Base-by-base conservation (phyloP, 1,140 invertebrate genomes). In the Pachyrhynchus sulphureomaculatus region DNA sequence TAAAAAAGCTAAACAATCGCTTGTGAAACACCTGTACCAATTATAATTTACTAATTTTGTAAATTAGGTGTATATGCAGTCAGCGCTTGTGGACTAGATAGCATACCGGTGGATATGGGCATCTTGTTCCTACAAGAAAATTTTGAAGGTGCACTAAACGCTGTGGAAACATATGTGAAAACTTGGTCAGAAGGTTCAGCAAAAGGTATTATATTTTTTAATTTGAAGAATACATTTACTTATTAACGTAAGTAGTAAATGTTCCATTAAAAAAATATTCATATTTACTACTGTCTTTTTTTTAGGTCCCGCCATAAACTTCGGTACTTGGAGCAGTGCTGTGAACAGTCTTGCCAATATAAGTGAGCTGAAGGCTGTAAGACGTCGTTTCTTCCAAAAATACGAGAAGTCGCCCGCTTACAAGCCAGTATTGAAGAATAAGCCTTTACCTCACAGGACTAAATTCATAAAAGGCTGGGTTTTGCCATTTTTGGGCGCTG, bases 71-170 rank as follows among this genome's bases (percentile, higher is more conserved):
- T 95, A 0, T 95, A 92, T 71, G 79, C 97, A 8, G 78, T 98
- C 10, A 92, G 90, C 65, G 88, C 92, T 9, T 96, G 94, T 79
- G 95, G 95, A 1, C 92, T 95, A 72, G 95, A 96, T 68, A 86
- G 86, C 60, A 89, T 98, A 66, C 94, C 95, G 3, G 82, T 84
- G 37, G 95, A 98, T 72, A 79, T 95, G 73, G 95, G 95, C 4
- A 74, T 89, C 1, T 72, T 88, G 9, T 93, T 83, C 71, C 74
- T 91, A 2, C 81, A 90, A 68, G 73, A 91, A 62, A 81, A 91
- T 62, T 93, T 92, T 72, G 75, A 82, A 61, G 91, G 87, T 13
- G 82, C 86, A 34, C 68, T 91, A 9, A 92, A 92, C 74, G 85
- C 84, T 2, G 83, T 93, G 39, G 90, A 93, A 75, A 84, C 84